Conservation (phyloP, 35 echinoderm and acorn worm genomes). For the Ophiothrix spiculata region DNA sequence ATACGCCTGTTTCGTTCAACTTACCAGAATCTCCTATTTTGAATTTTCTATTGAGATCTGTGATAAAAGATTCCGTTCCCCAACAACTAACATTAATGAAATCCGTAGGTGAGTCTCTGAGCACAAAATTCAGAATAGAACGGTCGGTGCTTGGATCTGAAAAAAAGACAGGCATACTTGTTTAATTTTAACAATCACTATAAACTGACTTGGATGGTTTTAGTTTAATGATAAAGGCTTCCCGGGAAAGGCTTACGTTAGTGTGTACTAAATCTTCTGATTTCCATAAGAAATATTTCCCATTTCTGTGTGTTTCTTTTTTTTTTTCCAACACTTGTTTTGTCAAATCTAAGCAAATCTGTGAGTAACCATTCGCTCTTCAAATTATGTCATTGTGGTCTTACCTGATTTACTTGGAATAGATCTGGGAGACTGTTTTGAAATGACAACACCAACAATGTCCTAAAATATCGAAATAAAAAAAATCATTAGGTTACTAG, state of each 20-base stretch:
- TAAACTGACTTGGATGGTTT: neutral
- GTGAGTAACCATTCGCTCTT: no score
- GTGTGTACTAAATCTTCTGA: neutral
- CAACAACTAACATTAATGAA: conserved; percentile 86
- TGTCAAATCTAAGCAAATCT: no score
- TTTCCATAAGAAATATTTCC: neutral
- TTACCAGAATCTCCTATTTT: conserved; percentile 79
- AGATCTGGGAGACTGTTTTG: conserved; percentile 68
- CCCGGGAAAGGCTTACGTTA: neutral
- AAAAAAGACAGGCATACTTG: neutral
- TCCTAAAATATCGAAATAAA: conserved; percentile 36
- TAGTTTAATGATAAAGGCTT: neutral
- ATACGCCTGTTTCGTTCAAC: no score
- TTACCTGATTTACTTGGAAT: conserved; percentile 75
- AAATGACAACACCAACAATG: conserved; percentile 73
- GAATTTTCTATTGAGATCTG: conserved; percentile 60
- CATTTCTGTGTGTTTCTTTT: no score
- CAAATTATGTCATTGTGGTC: conserved; percentile 9
- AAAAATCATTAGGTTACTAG: conserved; percentile 5
- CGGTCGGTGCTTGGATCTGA: conserved; percentile 60
- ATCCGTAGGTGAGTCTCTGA: conserved; percentile 78
- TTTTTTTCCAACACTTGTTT: no score
- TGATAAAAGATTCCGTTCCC: conserved; percentile 59
- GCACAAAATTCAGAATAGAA: conserved; percentile 65
- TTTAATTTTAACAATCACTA: neutral